Evolutionary conservation across 2,113 vertebrate species (phyloP), one percentile per base, ranked within the genome.

Genomic region (Butorides virescens): DNA sequence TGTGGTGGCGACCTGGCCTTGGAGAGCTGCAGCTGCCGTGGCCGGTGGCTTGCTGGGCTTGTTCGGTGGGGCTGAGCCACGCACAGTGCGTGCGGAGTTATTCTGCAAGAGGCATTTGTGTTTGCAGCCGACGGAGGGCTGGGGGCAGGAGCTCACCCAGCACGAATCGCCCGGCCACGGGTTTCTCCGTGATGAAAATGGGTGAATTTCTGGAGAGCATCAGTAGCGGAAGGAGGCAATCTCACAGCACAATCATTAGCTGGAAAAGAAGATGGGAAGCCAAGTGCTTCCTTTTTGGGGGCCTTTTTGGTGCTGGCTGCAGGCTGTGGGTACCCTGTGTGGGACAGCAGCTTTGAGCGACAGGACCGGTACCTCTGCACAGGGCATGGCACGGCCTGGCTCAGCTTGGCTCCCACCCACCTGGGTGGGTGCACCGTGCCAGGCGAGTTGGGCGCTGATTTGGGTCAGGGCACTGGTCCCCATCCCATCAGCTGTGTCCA

Each of bases 101-200:
- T 36, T 88, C 27, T 30, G 9, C 42, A 19, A 12, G 25, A 29
- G 39, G 8, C 1, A 3, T 50, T 34, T 18, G 53, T 37, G 39
- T n/a, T 46, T 72, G 63, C 44, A 53, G 62, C 29, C 1, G 7
- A 0, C 2, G 32, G 50, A 74, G 53, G 20, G 27, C 37, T 29
- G 37, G 42, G 34, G 3, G 9, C 4, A 27, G n/a, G 44, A 73
- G 70, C 23, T 58, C 27, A 4, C 18, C 1, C 0, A 8, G 47
- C 62, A 37, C 42, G 17, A 23, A 15, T 46, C 2, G 6, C 37
- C 20, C 1, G 1, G 29, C 34, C 36, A 11, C 4, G 1, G 11
- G 34, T 39, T 66, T 52, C 67, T 58, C 29, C 1, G 0, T 0
- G 1, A 34, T 29, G 72, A 36, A 78, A 78, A 36, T 5, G 44